Evolutionary conservation across 2,797 vertebrate genomes (phyloP).

Genomic region (Erithacus rubecula): DNA sequence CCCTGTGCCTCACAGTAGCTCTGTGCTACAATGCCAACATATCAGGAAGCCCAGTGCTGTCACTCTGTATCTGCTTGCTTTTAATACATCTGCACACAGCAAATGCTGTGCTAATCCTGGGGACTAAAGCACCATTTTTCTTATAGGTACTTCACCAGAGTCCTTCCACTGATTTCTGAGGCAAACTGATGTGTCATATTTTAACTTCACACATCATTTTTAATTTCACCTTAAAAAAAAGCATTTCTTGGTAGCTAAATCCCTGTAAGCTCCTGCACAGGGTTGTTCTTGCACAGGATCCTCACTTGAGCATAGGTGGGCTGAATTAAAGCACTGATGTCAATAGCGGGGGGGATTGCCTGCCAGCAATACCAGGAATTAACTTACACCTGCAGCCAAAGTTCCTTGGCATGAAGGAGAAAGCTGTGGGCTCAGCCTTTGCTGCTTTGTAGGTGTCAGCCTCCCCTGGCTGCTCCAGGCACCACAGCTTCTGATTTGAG

Average conservation of each 20-base stretch:
- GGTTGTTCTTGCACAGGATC: neutral
- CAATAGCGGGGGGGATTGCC: neutral
- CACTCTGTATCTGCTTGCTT: neutral
- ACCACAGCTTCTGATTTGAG: neutral
- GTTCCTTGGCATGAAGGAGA: neutral
- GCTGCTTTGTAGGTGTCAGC: neutral
- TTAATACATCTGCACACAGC: neutral
- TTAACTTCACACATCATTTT: neutral
- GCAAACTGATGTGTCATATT: neutral
- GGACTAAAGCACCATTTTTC: neutral
- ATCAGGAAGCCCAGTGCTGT: neutral
- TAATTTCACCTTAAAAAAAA: neutral
- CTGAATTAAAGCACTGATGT: neutral
- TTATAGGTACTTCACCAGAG: neutral
- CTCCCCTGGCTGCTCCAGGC: neutral
- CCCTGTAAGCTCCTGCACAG: neutral
- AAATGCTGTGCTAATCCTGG: neutral
- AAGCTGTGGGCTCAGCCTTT: neutral
- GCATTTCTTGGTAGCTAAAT: neutral
- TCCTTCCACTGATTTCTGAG: neutral
- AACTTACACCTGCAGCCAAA: neutral
- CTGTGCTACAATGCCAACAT: neutral
- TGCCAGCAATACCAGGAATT: constrained; percentile 25
- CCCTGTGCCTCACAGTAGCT: neutral
- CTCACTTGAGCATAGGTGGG: neutral